Base-by-base conservation (phyloP, 2,797 vertebrate genomes). In the Urosaurus nigricauda region DNA sequence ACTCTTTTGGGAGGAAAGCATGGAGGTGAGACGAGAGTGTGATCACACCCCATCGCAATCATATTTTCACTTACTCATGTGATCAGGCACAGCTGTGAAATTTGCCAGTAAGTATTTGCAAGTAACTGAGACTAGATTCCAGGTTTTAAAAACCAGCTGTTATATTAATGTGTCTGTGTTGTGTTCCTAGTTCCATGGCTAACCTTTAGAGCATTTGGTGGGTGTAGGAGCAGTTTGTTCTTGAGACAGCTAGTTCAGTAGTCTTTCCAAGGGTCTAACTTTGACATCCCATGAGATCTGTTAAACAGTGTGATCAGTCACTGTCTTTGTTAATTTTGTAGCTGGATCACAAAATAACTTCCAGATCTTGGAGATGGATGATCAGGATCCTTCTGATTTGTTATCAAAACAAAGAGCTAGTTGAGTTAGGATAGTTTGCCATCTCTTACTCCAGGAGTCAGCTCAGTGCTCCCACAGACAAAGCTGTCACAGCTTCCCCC, bases 61-160 rank as follows among this genome's bases (percentile, higher is more conserved):
- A 90, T 91, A 96, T 96, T 96, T 95, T 96, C 94, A 94, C 95
- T 91, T 96, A 91, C 91, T 92, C 58, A 24, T 90, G 91, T 85
- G 26, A 87, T 95, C 91, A 92, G 92, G 85, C 88, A 88, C 95
- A 96, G 92, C 95, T 95, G 95, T 90, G 92, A 77, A 1, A 92
- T 88, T 95, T 93, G 83, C 88, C 92, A 94, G 91, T 94, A 95
- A 96, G 95, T 94, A 92, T 91, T 91, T 91, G 90, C 90, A 90
- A 89, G 89, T 94, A 92, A 90, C 88, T 93, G 88, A 86, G 93
- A 92, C 0, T 43, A 94, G 93, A 88, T 83, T 94, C 74, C 88
- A 84, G 26, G 77, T 88, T 94, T 91, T 89, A 89, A 93, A 94
- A 93, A 90, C 89, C 94, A 94, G 94, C 92, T 94, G 90, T 70